These are phyloP conservation scores for Tribolium madens DNA, from an alignment of 1,140 invertebrate genomes.

Conservation along the genomic window DNA sequence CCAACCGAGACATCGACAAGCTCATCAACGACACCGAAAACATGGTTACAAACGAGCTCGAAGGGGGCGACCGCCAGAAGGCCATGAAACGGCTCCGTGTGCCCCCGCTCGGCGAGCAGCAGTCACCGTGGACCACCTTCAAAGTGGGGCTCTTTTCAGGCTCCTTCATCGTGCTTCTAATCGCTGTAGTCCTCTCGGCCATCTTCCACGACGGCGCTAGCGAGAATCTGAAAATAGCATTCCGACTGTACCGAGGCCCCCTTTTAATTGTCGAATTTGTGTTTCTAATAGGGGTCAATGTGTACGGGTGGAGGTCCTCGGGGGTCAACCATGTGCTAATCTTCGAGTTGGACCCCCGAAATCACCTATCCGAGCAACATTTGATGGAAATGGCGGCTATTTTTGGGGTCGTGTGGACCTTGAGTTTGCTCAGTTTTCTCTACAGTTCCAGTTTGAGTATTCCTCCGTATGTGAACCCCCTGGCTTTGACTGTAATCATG, in stretches of 20 bases:
- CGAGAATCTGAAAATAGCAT: conserved; percentile 69
- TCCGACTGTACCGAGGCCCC: conserved; percentile 84
- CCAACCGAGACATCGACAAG: conserved; percentile 89
- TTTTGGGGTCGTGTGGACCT: conserved; percentile 87
- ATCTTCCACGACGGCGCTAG: conserved; percentile 65
- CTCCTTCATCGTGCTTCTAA: conserved; percentile 81
- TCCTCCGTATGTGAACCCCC: conserved; percentile 82
- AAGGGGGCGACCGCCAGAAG: conserved; percentile 83
- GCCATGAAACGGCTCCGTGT: conserved; percentile 91
- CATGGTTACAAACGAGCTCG: conserved; percentile 84
- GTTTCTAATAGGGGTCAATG: conserved; percentile 90
- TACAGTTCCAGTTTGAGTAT: conserved; percentile 82
- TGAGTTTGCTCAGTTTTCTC: conserved; percentile 75
- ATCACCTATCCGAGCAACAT: conserved; percentile 88
- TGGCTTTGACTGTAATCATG: conserved; percentile 78
- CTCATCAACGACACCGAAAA: conserved; percentile 88
- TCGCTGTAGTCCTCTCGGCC: conserved; percentile 78
- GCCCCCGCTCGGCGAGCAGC: conserved; percentile 87
- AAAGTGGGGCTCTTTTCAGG: conserved; percentile 87
- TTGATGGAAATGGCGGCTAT: conserved; percentile 89
- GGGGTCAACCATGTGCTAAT: conserved; percentile 95
- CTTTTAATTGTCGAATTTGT: conserved; percentile 86
- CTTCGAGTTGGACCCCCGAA: conserved; percentile 91
- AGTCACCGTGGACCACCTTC: conserved; percentile 87
- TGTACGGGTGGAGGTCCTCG: conserved; percentile 89